phyloP scores from a whole-genome alignment of 2,797 vertebrate species.

The Hippopotamyrus pictus region DNA sequence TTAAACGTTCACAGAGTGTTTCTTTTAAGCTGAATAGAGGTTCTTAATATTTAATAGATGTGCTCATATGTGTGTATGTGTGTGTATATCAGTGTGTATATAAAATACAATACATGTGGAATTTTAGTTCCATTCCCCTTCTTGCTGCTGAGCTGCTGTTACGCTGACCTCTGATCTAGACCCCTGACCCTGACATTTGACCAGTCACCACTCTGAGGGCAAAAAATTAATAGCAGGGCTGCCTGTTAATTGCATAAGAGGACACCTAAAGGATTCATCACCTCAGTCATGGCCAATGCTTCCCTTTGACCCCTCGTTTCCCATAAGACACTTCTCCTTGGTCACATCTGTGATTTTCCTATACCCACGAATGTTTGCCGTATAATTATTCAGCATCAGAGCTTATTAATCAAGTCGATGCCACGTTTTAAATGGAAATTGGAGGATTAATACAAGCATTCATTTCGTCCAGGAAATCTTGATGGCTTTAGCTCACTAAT shows the following conservation, averaged over 20 bases:
- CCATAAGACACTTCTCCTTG: slow-evolving; percentile 86
- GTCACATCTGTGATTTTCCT: slow-evolving; percentile 94
- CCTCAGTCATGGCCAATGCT: slow-evolving; percentile 99
- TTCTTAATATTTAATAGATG: slow-evolving; percentile 57
- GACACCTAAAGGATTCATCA: slow-evolving; percentile 96
- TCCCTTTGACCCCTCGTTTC: slow-evolving; percentile 89
- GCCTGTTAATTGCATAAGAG: slow-evolving; percentile 99
- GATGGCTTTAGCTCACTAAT: slow-evolving; percentile 97
- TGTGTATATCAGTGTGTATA: background rate
- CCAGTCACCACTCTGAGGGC: slow-evolving; percentile 91
- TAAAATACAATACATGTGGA: slow-evolving; percentile 16
- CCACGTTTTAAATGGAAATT: slow-evolving; percentile 99
- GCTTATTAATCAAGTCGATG: slow-evolving; percentile 99
- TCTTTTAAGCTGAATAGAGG: slow-evolving; percentile 69
- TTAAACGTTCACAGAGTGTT: slow-evolving; percentile 80
- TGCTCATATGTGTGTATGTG: slow-evolving; percentile 2
- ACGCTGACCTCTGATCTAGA: slow-evolving; percentile 87
- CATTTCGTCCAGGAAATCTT: slow-evolving; percentile 97
- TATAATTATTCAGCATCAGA: slow-evolving; percentile 99
- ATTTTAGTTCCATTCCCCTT: slow-evolving; percentile 58
- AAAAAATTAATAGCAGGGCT: slow-evolving; percentile 97
- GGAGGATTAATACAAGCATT: slow-evolving; percentile 99
- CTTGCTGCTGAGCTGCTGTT: slow-evolving; percentile 67
- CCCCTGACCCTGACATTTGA: slow-evolving; percentile 93
- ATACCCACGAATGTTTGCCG: slow-evolving; percentile 80